A percentile compares a stretch with the other conserved stretches of the same genome.
Conservation (phyloP, 2,113 vertebrate genomes). For the Chunga burmeisteri region DNA sequence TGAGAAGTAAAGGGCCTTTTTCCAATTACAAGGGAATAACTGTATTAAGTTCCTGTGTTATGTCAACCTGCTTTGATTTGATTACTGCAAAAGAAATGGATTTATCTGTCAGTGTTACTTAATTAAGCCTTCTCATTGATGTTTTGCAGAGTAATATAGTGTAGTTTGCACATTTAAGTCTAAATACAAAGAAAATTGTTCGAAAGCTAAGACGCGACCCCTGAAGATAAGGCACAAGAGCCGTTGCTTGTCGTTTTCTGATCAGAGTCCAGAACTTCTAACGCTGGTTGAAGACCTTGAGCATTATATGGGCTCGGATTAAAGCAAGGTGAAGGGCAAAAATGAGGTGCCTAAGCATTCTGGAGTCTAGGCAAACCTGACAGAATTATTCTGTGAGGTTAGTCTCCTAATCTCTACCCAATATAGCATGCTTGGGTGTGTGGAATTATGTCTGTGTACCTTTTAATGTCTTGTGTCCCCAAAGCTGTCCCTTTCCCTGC, state of each 20-base stretch:
- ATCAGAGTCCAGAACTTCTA: background rate
- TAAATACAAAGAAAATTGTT: slow-evolving; percentile 70
- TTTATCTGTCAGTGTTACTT: slow-evolving; percentile 96
- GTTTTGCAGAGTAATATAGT: slow-evolving; percentile 77
- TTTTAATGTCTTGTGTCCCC: background rate
- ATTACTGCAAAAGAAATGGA: slow-evolving; percentile 92
- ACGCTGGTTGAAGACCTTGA: background rate
- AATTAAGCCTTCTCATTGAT: slow-evolving; percentile 89
- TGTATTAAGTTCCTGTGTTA: slow-evolving; percentile 91
- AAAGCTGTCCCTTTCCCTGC: background rate
- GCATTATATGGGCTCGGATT: background rate
- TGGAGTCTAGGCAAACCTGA: no score
- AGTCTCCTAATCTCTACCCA: no score
- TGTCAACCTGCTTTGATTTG: slow-evolving; percentile 93
- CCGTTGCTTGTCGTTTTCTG: background rate
- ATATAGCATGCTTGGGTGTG: rapidly evolving
- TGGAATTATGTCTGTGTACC: rapidly evolving
- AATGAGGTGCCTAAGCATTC: background rate
- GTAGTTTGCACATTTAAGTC: slow-evolving; percentile 72
- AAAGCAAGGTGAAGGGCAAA: background rate
- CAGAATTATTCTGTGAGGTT: background rate
- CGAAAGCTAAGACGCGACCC: slow-evolving; percentile 53
- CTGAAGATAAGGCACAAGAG: slow-evolving; percentile 35
- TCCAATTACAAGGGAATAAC: slow-evolving; percentile 84
- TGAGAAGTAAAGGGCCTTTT: slow-evolving; percentile 81